Base-by-base conservation (phyloP, 2,113 vertebrate species). In the Anarhynchus alexandrinus region DNA sequence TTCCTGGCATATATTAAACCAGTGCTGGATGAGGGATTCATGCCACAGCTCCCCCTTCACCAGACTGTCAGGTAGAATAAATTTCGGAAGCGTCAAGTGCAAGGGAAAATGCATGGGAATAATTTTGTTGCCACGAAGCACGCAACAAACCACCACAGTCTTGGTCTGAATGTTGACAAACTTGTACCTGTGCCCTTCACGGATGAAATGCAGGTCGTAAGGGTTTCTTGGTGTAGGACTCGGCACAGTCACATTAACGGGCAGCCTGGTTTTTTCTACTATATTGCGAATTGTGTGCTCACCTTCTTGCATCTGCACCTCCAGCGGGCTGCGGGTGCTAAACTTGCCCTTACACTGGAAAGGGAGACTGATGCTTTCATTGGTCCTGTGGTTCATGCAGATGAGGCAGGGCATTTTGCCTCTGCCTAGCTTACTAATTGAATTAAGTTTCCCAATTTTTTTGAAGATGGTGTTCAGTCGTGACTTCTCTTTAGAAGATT, bases 371-470 rank as follows among this genome's bases (percentile, higher is more conserved):
- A 99, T 98, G 97, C 99, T 99, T 97, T 99, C 99, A 0, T 99
- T 99, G 97, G 99, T 99, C 97, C 99, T 98, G 97, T 99, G 99
- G 94, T 99, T 99, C 99, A 99, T 99, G 97, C 99, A 99, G 84
- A 99, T 99, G 82, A 99, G 98, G 90, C 99, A 99, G 0, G 99
- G 99, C 99, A 99, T 99, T 98, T 99, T 99, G 77, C 99, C 98
- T 52, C 99, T 99, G 9, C 99, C 99, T 6, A 99, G 98, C 94
- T 99, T 99, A 95, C 99, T 98, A 95, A 99, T 99, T 30, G 99
- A 99, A 95, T 99, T 99, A 10, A 99, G 98, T 88, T 99, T 99
- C 61, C 99, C 99, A 0, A 99, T 99, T 97, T 99, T 99, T 96
- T 99, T 99, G 93, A 99, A 99, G 94, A 99, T 99, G 4, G 99